Evolutionary conservation across 1,140 invertebrate species (phyloP).

Genomic region (Parapsyche elsis): DNA sequence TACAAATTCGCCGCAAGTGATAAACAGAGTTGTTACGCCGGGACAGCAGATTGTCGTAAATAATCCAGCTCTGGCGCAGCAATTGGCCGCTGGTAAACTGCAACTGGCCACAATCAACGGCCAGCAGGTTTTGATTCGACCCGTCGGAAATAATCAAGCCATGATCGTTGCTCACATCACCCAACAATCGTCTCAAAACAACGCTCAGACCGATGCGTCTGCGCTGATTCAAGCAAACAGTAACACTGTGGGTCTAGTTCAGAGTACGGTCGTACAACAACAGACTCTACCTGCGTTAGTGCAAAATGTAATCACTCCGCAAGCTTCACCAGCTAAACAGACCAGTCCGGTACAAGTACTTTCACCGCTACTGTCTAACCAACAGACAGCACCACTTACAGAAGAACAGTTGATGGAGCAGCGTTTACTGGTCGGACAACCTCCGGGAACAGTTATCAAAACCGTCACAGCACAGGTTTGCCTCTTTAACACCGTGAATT

Average conservation of each 20-base stretch:
- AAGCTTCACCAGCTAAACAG: conserved; percentile 51
- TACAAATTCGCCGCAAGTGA: conserved; percentile 56
- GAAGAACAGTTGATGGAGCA: conserved; percentile 74
- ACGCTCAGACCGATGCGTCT: conserved; percentile 57
- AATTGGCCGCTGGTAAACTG: conserved; percentile 80
- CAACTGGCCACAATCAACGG: conserved; percentile 86
- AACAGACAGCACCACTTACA: conserved; percentile 60
- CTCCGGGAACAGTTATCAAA: conserved; percentile 87
- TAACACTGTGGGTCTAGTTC: neutral
- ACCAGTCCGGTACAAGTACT: conserved; percentile 41
- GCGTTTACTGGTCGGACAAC: conserved; percentile 78
- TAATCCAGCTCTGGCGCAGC: conserved; percentile 78
- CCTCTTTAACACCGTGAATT: neutral
- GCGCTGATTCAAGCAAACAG: conserved; percentile 33
- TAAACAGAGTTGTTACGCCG: conserved; percentile 53
- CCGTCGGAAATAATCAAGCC: conserved; percentile 77
- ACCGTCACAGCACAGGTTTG: conserved; percentile 79
- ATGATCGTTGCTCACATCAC: conserved; percentile 76
- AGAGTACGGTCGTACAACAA: neutral
- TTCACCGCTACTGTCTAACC: conserved; percentile 49
- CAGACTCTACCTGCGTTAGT: conserved; percentile 56
- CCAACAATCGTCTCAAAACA: conserved; percentile 62
- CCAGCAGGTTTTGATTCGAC: conserved; percentile 81
- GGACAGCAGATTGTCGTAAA: conserved; percentile 79
- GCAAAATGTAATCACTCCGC: conserved; percentile 51